Evolutionary conservation across 53 echinoderm and acorn worm species (phyloP).

Genomic region (Henricia sp.): DNA sequence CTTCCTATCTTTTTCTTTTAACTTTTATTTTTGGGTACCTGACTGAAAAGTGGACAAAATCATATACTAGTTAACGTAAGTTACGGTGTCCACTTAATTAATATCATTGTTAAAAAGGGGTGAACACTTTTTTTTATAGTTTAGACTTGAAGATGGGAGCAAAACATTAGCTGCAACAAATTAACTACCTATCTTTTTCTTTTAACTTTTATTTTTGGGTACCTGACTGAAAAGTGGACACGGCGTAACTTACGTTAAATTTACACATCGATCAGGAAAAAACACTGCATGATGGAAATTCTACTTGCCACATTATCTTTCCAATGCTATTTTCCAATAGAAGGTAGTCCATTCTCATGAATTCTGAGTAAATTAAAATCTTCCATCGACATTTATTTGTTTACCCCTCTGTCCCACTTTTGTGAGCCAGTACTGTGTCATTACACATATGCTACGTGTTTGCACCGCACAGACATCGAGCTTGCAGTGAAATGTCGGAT

Average conservation of each 20-base stretch:
- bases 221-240: constrained; percentile 4
- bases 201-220: background rate
- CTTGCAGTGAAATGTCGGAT: too few species aligned
- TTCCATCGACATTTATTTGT: background rate
- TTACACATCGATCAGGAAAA: background rate
- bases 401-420: background rate
- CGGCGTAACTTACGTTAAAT: background rate
- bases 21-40: background rate
- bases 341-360: constrained; percentile 11
- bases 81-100: constrained; percentile 12
- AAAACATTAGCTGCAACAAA: background rate
- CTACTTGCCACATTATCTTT: constrained; percentile 12
- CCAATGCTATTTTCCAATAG: constrained; percentile 9
- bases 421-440: background rate
- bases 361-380: too few species aligned
- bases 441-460: too few species aligned
- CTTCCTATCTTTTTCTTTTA: background rate
- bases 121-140: background rate
- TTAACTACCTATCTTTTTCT: background rate
- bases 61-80: background rate
- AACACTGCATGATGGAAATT: background rate
- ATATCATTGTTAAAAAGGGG: background rate
- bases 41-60: constrained; percentile 1
- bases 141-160: background rate
- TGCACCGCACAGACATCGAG: too few species aligned